Evolutionary conservation across 2,113 vertebrate species (phyloP).

Genomic region (Heliornis fulica): DNA sequence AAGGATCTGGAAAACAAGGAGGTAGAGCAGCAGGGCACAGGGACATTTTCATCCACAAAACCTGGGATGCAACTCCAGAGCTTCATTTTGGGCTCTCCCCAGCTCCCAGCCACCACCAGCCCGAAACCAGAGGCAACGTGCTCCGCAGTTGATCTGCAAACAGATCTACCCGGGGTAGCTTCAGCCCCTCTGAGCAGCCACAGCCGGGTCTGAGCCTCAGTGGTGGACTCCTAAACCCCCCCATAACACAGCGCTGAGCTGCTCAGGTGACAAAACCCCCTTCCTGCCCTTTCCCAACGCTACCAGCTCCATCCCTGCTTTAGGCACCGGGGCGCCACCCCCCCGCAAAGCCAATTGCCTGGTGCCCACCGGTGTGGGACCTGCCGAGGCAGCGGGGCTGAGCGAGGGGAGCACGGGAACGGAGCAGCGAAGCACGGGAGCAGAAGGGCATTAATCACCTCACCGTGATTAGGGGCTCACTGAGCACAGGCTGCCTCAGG

Average conservation of each 20-base stretch:
- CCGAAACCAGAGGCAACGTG: background rate
- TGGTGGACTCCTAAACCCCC: background rate
- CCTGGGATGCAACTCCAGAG: background rate
- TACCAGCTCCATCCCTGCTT: background rate
- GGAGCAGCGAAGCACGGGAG: background rate
- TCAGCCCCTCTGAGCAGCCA: background rate
- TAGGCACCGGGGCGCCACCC: accelerated
- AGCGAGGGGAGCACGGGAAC: background rate
- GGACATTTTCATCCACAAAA: background rate
- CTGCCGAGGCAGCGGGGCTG: background rate
- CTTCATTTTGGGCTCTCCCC: background rate
- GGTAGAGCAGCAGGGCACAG: background rate
- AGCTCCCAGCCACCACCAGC: background rate
- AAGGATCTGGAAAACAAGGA: background rate
- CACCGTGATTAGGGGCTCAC: slow-evolving; percentile 16
- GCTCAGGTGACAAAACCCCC: background rate
- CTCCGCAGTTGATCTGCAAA: background rate
- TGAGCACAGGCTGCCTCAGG: slow-evolving; percentile 48
- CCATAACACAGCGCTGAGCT: background rate
- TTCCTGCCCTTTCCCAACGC: background rate
- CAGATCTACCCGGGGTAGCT: background rate
- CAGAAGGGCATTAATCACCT: slow-evolving; percentile 66
- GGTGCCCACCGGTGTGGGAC: background rate
- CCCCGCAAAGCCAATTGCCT: background rate
- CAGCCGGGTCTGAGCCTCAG: background rate